Base-by-base conservation (phyloP, 2,888 invertebrate genomes). In the Polydrusus pterygomalis region DNA sequence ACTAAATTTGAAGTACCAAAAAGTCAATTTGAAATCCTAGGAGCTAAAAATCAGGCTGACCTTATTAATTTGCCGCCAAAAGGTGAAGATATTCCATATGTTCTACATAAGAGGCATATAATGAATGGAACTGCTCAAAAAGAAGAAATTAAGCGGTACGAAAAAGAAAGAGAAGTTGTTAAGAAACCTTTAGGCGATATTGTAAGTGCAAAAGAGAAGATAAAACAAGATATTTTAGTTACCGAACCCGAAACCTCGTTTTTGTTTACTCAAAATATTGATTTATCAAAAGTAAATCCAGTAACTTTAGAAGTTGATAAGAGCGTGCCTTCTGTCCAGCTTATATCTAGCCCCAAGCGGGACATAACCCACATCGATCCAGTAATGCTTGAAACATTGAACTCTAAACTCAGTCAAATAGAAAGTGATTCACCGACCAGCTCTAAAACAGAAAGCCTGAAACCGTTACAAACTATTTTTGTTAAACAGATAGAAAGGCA, bases 61-160 rank as follows among this genome's bases (percentile, higher is more conserved):
- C 84, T 88, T 72, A 84, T 87, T 20, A 88, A 88, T 82, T 81
- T 87, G 68, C 87, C 88, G 0, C 87, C 88, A 1, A 90, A 90
- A 82, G 90, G 89, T 79, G 93, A 93, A 40, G 96, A 96, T 80
- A 96, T 96, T 84, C 94, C 96, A 0, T 96, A 96, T 83, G 94
- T 94, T 7, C 88, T 96, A 64, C 95, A 96, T 84, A 96, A 96
- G 84, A 90, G 95, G 3, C 95, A 96, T 84, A 91, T 95, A 0
- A 94, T 95, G 93, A 96, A 96, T 84, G 95, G 95, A 0, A 95
- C 95, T 0, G 94, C 94, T 0, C 90, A 92, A 0, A 80, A 88
- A 85, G 84, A 86, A 62, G 83, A 83, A 73, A 62, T 82, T 47
- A 79, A 80, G 73, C 68, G 78, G 7, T 78, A 72, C 70, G 81